phyloP scores from a whole-genome alignment of 2,797 vertebrate species.

The Onychomys leucogaster region DNA sequence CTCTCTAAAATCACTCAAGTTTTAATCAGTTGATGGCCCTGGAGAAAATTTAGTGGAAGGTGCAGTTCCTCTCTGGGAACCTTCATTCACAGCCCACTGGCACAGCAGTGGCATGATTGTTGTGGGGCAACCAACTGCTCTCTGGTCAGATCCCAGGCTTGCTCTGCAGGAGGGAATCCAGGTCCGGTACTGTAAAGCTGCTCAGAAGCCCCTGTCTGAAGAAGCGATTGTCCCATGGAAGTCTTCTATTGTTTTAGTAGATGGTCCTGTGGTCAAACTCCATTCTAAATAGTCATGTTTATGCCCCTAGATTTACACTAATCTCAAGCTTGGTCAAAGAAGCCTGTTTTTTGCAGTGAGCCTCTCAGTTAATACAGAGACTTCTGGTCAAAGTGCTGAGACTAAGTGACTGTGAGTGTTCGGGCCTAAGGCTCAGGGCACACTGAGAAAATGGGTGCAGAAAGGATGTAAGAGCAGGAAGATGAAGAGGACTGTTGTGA shows the following conservation, averaged over 20 bases:
- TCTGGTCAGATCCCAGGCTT: background rate
- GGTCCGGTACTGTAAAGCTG: background rate
- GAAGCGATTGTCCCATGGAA: background rate
- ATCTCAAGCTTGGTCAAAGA: background rate
- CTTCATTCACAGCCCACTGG: background rate
- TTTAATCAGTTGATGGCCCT: background rate
- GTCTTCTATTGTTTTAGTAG: background rate
- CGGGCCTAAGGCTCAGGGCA: background rate
- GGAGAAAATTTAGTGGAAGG: background rate
- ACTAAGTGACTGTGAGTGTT: background rate
- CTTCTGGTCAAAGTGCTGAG: background rate
- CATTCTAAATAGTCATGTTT: background rate
- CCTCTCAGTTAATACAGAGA: background rate
- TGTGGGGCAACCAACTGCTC: background rate
- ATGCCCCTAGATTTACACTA: background rate
- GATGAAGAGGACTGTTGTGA: background rate
- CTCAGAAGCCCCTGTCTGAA: background rate
- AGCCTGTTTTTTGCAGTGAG: background rate
- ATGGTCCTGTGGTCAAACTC: background rate
- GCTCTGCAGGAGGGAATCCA: background rate
- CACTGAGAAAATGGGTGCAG: background rate
- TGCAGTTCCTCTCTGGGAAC: background rate
- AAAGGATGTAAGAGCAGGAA: background rate
- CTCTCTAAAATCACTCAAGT: background rate
- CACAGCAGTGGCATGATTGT: background rate